A percentile compares a stretch with the other conserved stretches of the same genome.
phyloP scores from a whole-genome alignment of 2,797 vertebrate genomes.

The Lacerta viridis region DNA sequence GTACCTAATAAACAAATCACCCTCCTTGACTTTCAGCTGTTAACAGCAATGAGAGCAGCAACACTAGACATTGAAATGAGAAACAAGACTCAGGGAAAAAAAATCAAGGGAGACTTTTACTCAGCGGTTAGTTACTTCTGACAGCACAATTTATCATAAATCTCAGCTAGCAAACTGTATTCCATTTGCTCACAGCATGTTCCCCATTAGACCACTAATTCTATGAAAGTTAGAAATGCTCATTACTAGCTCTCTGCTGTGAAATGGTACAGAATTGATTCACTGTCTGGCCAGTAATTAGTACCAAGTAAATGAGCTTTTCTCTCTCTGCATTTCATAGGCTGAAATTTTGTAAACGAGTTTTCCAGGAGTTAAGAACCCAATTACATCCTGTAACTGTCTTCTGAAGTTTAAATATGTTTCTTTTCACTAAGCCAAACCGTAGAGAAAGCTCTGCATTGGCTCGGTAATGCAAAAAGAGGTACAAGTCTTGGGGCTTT shows the following conservation, averaged over 20 bases:
- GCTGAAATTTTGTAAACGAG: conserved; percentile 36
- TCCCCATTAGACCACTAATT: conserved; percentile 71
- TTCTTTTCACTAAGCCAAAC: conserved; percentile 22
- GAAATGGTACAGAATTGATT: conserved; percentile 71
- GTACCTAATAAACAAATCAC: not conserved
- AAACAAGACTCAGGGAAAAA: conserved; percentile 22
- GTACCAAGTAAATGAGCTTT: conserved; percentile 48
- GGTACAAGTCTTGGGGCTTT: not conserved
- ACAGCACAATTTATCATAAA: conserved; percentile 60
- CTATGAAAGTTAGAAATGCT: conserved; percentile 74
- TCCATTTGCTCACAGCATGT: conserved; percentile 71
- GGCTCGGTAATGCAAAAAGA: not conserved
- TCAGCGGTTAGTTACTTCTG: conserved; percentile 58
- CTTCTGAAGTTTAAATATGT: conserved; percentile 43
- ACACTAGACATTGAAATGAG: not conserved
- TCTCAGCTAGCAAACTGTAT: conserved; percentile 60
- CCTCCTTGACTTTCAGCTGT: not conserved
- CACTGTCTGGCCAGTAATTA: conserved; percentile 70
- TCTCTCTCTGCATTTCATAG: conserved; percentile 47
- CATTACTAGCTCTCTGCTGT: conserved; percentile 76
- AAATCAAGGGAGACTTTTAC: conserved; percentile 53
- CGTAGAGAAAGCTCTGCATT: not conserved
- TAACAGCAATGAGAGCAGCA: conserved; percentile 9
- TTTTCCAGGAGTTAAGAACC: conserved; percentile 33
- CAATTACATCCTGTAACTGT: conserved; percentile 7